Base-by-base conservation (phyloP, 2,797 vertebrate genomes). In the Etheostoma nigrum region DNA sequence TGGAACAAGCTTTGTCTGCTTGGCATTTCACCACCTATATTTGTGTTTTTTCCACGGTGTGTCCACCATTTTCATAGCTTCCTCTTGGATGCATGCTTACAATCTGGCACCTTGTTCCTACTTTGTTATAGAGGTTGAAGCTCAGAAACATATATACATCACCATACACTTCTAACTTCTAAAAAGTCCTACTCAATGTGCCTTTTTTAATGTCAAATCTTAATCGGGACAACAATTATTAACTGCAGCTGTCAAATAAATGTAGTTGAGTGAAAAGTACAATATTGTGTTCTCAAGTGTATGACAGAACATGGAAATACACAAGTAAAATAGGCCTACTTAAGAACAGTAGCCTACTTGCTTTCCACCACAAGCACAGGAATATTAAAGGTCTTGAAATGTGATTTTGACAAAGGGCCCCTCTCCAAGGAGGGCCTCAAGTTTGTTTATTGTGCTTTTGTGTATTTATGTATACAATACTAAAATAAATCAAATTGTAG, bases 221-320 rank as follows among this genome's bases (percentile, higher is more conserved):
- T 33, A 33, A 57, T 47, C 25, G 36, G 54, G 14, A 69, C 36
- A 69, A 58, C 21, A 23, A 23, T 8, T 16, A 33, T 48, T 18
- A 60, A 51, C n/a, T 11, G 33, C n/a, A 57, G 42, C 30, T 74
- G 62, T 58, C 5, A 12, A 51, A 55, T 15, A 10, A 63, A 57
- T 49, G 25, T 25, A 10, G 5, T 27, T 0, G 12, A 53, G 30
- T 59, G 15, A 55, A 42, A 51, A 9, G 9, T 30, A 16, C 12
- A 40, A 15, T 36, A 25, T 48, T 59, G 53, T 11, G 36, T 19
- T 21, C 13, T 30, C 18, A 58, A 18, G 33, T 45, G n/a, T 25
- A 11, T 16, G 48, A 10, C 21, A 44, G 0, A 58, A 51, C 8
- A 49, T 10, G 12, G 3, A 23, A 47, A 55, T 16, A 42, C 14